Evolutionary conservation across 2,888 invertebrate species (phyloP).

Genomic region (Cheilosia soror): DNA sequence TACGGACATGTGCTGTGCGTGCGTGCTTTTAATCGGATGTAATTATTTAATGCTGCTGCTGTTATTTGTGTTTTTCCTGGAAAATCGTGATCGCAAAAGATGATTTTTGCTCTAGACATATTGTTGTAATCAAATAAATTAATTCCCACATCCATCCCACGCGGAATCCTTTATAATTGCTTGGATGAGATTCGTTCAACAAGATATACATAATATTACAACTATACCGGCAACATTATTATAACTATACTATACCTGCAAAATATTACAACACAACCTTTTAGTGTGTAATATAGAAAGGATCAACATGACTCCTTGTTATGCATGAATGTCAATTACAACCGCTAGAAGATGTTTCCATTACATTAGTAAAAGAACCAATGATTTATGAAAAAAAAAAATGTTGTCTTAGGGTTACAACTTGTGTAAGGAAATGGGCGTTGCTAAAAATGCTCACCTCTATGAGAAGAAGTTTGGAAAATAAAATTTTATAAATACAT

Average conservation of each 20-base stretch:
- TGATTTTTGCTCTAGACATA: conserved; percentile 40
- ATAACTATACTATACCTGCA: background rate
- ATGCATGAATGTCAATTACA: no score
- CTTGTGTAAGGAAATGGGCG: no score
- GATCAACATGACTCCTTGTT: no score
- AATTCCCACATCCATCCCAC: conserved; percentile 31
- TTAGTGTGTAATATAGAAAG: no score
- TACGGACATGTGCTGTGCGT: conserved; percentile 44
- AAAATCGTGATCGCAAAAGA: conserved; percentile 23
- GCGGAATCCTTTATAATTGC: conserved; percentile 18
- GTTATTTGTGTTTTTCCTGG: conserved; percentile 20
- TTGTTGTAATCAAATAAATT: conserved; percentile 55
- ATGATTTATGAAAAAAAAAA: no score
- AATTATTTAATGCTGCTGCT: conserved; percentile 46
- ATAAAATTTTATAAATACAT: no score
- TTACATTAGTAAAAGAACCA: no score
- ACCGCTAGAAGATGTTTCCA: no score
- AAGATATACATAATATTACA: background rate
- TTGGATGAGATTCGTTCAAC: conserved; percentile 14
- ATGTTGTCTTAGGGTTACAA: no score
- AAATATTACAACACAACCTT: no score
- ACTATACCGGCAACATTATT: background rate
- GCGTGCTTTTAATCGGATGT: conserved; percentile 47
- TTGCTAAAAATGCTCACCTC: no score
- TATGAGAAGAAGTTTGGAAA: no score